Conservation (phyloP, 2,888 invertebrate genomes). For the Pseudanteris insignis region DNA sequence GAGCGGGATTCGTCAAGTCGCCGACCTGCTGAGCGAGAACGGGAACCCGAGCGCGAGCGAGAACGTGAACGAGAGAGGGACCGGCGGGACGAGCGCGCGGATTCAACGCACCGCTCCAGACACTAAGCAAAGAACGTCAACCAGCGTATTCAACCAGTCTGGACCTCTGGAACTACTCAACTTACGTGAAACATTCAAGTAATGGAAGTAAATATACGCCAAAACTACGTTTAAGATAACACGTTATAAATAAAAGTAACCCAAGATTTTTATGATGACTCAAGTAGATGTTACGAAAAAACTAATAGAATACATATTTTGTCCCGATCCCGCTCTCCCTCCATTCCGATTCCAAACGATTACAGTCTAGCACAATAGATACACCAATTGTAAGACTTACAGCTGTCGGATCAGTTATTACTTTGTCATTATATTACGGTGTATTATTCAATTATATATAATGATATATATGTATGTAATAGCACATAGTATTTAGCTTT, state of each 20-base stretch:
- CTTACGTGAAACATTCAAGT: neutral
- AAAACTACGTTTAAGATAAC: constrained; percentile 2
- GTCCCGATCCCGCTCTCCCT: neutral
- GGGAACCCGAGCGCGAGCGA: constrained; percentile 71
- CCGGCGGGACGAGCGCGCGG: constrained; percentile 72
- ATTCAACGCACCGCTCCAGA: constrained; percentile 73
- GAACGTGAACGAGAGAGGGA: constrained; percentile 75
- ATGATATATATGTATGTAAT: constrained; percentile 26
- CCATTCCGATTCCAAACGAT: constrained; percentile 1
- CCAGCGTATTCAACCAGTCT: no score
- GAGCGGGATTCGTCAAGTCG: constrained; percentile 70
- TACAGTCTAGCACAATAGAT: constrained; percentile 22
- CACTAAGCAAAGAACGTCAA: constrained; percentile 72
- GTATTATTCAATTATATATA: constrained; percentile 23
- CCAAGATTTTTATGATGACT: constrained; percentile 14
- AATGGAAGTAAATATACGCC: neutral
- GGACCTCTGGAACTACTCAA: neutral
- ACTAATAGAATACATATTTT: neutral
- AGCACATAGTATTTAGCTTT: constrained; percentile 24
- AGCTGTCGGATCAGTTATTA: constrained; percentile 10
- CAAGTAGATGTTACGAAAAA: constrained; percentile 11
- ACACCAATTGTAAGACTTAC: constrained; percentile 9
- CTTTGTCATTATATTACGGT: constrained; percentile 24
- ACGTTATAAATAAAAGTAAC: neutral
- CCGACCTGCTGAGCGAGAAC: constrained; percentile 66